Conservation (phyloP, 2,888 invertebrate genomes). For the Gnatocerus cornutus region DNA sequence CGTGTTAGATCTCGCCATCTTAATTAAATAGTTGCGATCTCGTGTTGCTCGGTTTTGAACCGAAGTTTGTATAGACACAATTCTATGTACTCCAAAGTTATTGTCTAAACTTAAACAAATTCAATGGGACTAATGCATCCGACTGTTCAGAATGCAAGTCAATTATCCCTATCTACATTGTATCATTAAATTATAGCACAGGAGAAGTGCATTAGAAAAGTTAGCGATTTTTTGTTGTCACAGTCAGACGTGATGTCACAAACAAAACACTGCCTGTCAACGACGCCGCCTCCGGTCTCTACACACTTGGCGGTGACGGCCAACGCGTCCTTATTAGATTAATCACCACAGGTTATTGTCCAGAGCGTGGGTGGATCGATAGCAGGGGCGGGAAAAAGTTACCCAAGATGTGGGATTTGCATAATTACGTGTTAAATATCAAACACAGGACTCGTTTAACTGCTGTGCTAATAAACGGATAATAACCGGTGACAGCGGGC, state of each 20-base stretch:
- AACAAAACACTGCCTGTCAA: slow-evolving; percentile 28
- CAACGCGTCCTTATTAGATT: slow-evolving; percentile 41
- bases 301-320: slow-evolving; percentile 39
- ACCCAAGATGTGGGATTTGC: too few species aligned
- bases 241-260: slow-evolving; percentile 28
- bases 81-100: not conserved
- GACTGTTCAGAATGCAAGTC: not conserved
- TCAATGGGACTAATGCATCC: not conserved
- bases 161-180: not conserved
- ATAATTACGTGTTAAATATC: too few species aligned
- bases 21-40: slow-evolving; percentile 4
- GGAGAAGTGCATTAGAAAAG: not conserved
- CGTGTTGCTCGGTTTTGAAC: not conserved
- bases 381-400: too few species aligned
- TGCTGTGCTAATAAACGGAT: too few species aligned
- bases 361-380: slow-evolving; percentile 14
- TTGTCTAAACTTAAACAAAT: not conserved
- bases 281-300: slow-evolving; percentile 34
- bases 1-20: not conserved
- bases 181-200: not conserved
- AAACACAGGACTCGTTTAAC: too few species aligned
- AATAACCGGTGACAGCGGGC: too few species aligned
- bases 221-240: not conserved
- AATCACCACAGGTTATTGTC: slow-evolving; percentile 46
- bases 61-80: not conserved